These are phyloP conservation scores for Melanerpes aurifrons DNA, from an alignment of 2,113 vertebrate species.

Conservation along the genomic window DNA sequence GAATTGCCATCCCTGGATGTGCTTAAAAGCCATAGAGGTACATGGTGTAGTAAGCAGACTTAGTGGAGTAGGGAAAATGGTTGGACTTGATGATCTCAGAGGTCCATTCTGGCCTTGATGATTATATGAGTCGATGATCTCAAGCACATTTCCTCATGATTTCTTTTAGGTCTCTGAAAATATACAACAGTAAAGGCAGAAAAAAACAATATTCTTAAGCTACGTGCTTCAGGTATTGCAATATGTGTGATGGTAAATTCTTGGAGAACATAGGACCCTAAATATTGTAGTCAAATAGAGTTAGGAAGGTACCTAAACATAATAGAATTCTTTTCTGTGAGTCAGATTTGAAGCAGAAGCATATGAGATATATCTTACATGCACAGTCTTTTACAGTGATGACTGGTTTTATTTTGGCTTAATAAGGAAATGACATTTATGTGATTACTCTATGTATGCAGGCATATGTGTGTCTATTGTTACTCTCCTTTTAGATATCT, in stretches of 20 bases:
- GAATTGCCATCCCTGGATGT: no score
- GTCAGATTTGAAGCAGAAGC: background rate
- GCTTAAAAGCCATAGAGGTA: no score
- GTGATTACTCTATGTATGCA: slow-evolving; percentile 9
- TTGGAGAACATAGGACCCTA: background rate
- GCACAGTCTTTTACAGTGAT: background rate
- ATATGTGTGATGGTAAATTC: background rate
- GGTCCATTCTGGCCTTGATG: no score
- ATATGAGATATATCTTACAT: background rate
- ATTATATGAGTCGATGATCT: no score
- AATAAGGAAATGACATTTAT: slow-evolving; percentile 40
- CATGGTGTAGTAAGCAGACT: no score
- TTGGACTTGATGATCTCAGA: no score
- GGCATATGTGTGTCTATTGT: background rate
- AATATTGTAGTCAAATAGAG: background rate
- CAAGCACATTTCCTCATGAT: background rate
- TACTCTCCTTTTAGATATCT: slow-evolving; percentile 11
- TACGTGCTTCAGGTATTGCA: background rate
- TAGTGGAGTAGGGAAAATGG: no score
- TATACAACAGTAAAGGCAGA: background rate
- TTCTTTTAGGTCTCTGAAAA: background rate
- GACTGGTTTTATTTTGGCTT: slow-evolving; percentile 22
- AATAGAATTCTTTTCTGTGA: background rate
- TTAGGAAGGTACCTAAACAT: background rate
- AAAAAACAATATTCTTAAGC: background rate